Percentiles rank a stretch among this genome's conserved stretches.
Conservation (phyloP, 1,140 invertebrate species). For the Elymnias hypermnestra region DNA sequence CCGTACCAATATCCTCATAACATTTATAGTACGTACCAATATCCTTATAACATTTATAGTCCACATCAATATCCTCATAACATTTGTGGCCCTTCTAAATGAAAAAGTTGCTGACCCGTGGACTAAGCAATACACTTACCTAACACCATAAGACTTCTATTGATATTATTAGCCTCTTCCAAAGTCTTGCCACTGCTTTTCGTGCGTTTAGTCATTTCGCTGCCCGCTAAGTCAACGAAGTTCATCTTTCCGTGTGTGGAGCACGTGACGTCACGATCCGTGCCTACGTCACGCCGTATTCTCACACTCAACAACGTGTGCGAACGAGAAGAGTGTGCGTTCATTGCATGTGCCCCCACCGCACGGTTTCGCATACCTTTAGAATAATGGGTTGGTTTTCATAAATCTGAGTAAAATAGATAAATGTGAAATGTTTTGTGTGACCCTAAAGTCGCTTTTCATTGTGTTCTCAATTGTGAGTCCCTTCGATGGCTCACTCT, state of each 20-base stretch:
- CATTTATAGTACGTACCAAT: too few relatives aligned
- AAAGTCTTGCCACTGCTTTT: constrained; percentile 93
- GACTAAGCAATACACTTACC: constrained; percentile 75
- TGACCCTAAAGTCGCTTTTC: too few relatives aligned
- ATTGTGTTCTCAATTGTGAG: too few relatives aligned
- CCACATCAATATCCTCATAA: too few relatives aligned
- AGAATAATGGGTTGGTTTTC: too few relatives aligned
- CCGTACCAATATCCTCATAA: too few relatives aligned
- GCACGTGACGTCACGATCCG: constrained; percentile 85
- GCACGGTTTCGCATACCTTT: constrained; percentile 89
- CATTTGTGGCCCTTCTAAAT: too few relatives aligned
- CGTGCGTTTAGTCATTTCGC: constrained; percentile 96
- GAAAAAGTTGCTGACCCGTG: too few relatives aligned
- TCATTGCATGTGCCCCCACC: constrained; percentile 95
- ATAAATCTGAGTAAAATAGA: too few relatives aligned
- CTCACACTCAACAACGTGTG: constrained; percentile 95
- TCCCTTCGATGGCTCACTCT: too few relatives aligned
- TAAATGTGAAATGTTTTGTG: too few relatives aligned
- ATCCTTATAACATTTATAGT: too few relatives aligned
- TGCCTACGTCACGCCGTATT: constrained; percentile 83
- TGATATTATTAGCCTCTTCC: constrained; percentile 97
- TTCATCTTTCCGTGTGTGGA: constrained; percentile 94
- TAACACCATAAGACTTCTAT: constrained; percentile 96
- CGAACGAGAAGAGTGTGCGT: constrained; percentile 95
- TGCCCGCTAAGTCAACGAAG: constrained; percentile 96